A percentile compares a stretch with the other conserved stretches of the same genome.
Evolutionary conservation across 2,888 invertebrate species (phyloP).

Genomic region (Phalera bucephala): DNA sequence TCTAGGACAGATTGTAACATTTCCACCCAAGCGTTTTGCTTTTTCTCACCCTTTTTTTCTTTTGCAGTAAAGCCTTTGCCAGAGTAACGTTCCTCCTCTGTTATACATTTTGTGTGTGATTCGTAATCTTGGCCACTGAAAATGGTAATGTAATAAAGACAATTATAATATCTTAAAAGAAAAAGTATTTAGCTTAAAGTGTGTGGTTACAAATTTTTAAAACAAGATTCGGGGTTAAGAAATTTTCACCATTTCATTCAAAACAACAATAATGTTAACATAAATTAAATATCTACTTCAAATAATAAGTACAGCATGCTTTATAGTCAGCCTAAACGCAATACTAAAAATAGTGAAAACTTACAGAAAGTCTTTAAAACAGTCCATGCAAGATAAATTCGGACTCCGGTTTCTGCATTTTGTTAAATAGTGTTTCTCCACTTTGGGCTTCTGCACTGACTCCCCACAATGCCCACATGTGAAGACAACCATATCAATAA

Average conservation of each 20-base stretch:
- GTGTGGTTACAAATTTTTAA: background rate
- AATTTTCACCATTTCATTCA: too few species aligned
- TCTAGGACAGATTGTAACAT: conserved; percentile 86
- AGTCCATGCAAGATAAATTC: conserved; percentile 95
- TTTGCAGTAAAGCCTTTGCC: conserved; percentile 90
- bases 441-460: conserved; percentile 94
- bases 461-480: conserved; percentile 96
- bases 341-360: too few species aligned
- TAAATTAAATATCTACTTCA: background rate
- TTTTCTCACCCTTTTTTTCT: conserved; percentile 92
- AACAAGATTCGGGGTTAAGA: too few species aligned
- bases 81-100: conserved; percentile 94
- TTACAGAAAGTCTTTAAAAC: conserved; percentile 94
- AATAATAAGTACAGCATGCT: background rate
- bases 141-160: conserved; percentile 25
- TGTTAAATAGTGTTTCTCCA: conserved; percentile 92
- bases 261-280: too few species aligned
- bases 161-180: too few species aligned
- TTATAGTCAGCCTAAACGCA: background rate
- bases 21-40: conserved; percentile 93
- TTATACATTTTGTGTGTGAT: conserved; percentile 92
- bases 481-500: conserved; percentile 92
- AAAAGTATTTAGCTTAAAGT: too few species aligned
- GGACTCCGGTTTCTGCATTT: conserved; percentile 87
- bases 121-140: conserved; percentile 89